Percentiles rank a stretch among this genome's conserved stretches.
Conservation (phyloP, 2,113 vertebrate genomes). For the Strigops habroptila region DNA sequence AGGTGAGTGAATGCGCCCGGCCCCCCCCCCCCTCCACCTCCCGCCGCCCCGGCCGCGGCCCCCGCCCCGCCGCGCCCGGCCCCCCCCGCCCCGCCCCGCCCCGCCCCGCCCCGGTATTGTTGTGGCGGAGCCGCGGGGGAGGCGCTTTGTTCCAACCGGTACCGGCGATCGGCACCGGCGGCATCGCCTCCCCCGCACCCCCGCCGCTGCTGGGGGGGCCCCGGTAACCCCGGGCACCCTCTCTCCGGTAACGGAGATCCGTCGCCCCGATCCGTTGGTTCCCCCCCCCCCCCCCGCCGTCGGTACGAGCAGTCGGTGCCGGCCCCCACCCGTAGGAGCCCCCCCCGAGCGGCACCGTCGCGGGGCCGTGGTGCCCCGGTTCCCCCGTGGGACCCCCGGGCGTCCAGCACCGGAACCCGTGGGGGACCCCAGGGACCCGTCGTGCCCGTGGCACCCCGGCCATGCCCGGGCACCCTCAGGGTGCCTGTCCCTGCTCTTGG, state of each 20-base stretch:
- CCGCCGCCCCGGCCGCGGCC: too few species aligned
- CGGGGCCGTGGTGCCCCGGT: too few species aligned
- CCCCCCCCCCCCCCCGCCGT: background rate
- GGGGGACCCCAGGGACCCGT: background rate
- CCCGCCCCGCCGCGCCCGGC: too few species aligned
- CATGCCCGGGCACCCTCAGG: rapidly evolving
- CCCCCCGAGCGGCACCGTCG: background rate
- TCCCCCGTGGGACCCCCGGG: background rate
- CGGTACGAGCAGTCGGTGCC: too few species aligned
- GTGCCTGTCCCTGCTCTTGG: background rate
- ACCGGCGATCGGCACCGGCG: background rate
- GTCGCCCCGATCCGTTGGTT: background rate
- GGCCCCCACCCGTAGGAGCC: too few species aligned
- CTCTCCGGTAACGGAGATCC: background rate
- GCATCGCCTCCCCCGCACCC: too few species aligned
- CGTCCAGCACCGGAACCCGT: rapidly evolving
- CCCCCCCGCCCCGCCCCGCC: too few species aligned
- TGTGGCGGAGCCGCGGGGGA: too few species aligned
- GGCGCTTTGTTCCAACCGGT: background rate
- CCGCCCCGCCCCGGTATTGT: too few species aligned
- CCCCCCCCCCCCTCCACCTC: too few species aligned
- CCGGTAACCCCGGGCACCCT: too few species aligned
- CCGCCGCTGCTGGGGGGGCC: background rate
- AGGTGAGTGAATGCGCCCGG: too few species aligned
- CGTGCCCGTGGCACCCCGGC: background rate